Conservation (phyloP, 1,140 invertebrate genomes). For the Papilio aristodemus region DNA sequence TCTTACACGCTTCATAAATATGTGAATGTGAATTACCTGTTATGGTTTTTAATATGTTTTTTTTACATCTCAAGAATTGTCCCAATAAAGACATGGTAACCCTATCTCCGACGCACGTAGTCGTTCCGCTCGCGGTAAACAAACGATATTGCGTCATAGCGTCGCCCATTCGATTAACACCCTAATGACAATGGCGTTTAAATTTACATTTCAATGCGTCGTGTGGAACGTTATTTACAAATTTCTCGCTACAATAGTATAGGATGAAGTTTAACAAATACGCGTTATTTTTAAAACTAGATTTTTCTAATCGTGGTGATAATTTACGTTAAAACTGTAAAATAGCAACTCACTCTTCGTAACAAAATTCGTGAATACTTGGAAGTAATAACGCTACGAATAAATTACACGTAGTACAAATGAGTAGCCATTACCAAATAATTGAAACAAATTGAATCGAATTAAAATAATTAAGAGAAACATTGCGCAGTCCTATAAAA, state of each 20-base stretch:
- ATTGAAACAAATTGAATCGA: too few relatives aligned
- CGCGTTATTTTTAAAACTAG: neutral
- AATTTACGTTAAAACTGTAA: neutral
- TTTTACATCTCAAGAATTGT: constrained; percentile 58
- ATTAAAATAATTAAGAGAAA: too few relatives aligned
- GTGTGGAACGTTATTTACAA: constrained; percentile 54
- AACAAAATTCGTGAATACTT: too few relatives aligned
- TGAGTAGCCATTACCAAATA: too few relatives aligned
- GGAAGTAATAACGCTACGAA: too few relatives aligned
- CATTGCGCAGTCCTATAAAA: too few relatives aligned
- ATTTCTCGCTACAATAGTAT: constrained; percentile 56
- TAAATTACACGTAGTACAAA: too few relatives aligned
- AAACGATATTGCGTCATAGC: constrained; percentile 68
- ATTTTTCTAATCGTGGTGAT: neutral
- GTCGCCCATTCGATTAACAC: constrained; percentile 44
- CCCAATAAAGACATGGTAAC: constrained; percentile 68
- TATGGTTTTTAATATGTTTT: neutral
- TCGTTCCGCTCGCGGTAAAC: constrained; percentile 67
- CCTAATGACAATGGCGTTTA: constrained; percentile 44
- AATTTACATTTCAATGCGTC: constrained; percentile 37
- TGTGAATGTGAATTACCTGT: neutral
- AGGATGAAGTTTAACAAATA: constrained; percentile 18
- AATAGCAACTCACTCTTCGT: too few relatives aligned
- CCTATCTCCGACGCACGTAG: constrained; percentile 54
- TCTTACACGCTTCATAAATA: neutral